phyloP scores from a whole-genome alignment of 2,113 vertebrate genomes.

The Maccullochella peelii region DNA sequence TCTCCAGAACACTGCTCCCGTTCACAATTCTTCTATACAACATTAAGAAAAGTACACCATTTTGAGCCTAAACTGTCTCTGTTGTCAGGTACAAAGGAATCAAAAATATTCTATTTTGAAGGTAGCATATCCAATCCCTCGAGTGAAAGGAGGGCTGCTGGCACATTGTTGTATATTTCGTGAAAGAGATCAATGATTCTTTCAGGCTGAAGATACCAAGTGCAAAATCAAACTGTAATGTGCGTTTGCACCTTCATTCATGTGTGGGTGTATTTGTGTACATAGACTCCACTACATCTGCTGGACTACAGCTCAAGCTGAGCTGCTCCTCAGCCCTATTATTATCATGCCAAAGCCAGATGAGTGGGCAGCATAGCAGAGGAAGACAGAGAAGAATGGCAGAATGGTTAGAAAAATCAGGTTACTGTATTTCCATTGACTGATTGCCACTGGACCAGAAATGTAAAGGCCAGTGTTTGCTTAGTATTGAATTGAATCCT shows the following conservation, averaged over 20 bases:
- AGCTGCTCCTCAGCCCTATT: constrained; percentile 61
- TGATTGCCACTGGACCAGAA: constrained; percentile 29
- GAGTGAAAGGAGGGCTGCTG: neutral
- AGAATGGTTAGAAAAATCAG: constrained; percentile 37
- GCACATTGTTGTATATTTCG: constrained; percentile 10
- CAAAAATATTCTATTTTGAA: constrained; percentile 13
- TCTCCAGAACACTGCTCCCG: neutral
- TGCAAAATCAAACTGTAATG: constrained; percentile 23
- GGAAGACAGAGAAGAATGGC: constrained; percentile 57
- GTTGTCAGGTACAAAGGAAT: neutral
- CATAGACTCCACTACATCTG: constrained; percentile 30
- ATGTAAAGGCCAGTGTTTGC: constrained; percentile 20
- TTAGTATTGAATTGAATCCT: constrained; percentile 15
- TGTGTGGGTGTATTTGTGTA: constrained; percentile 46
- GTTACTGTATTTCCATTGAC: constrained; percentile 52
- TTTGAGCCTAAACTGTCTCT: neutral
- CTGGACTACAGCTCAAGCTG: constrained; percentile 27
- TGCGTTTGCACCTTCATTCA: constrained; percentile 37
- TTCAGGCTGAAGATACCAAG: neutral
- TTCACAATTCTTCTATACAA: neutral
- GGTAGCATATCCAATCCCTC: neutral
- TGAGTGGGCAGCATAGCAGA: constrained; percentile 62
- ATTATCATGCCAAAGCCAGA: constrained; percentile 68
- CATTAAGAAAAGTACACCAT: neutral
- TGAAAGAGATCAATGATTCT: constrained; percentile 30